Evolutionary conservation across 2,113 vertebrate species (phyloP), one percentile per base, ranked within the genome.

Genomic region (Daubentonia madagascariensis): DNA sequence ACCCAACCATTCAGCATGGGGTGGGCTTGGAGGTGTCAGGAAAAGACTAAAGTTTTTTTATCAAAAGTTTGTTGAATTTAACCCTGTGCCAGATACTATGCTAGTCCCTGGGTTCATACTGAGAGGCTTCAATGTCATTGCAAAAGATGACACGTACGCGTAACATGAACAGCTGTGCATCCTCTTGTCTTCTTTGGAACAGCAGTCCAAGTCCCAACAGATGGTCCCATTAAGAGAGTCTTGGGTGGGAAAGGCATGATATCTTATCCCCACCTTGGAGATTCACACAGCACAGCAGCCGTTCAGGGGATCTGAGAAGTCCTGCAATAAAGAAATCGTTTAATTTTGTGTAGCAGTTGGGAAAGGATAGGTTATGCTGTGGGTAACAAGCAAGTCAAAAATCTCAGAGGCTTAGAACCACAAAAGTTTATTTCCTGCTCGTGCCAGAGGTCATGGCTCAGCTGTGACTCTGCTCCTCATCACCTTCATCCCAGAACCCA

Each of bases 81-180:
- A 59, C 20, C 43, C 28, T 11, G n/a, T n/a, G 40, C 12, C 12
- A 4, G n/a, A 40, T 0, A 0, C 45, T 28, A 2, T n/a, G 35
- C n/a, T 43, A 0, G 14, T 17, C 7, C 57, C 61, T 35, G 8
- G 20, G 23, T 18, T 6, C 30, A 20, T 54, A 18, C 2, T 13
- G 25, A 11, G 30, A 61, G 63, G 5, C 16, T 48, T 67, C 16
- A 2, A 1, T 10, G 40, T 67, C 32, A 32, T 6, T 14, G 73
- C 68, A 17, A 14, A 61, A 52, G 28, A 40, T 22, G 37, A 0
- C 40, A 7, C 6, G 35, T 4, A 14, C 13, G 75, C 37, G 35
- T 54, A 61, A 25, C 20, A 8, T 7, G 43, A 85, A 22, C 40
- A 32, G 9, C 32, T 5, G 5, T 28, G 3, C 4, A 8, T 1